Percentiles rank a stretch among this genome's conserved stretches.
Conservation (phyloP, 1,140 invertebrate genomes). For the Penaeus chinensis region DNA sequence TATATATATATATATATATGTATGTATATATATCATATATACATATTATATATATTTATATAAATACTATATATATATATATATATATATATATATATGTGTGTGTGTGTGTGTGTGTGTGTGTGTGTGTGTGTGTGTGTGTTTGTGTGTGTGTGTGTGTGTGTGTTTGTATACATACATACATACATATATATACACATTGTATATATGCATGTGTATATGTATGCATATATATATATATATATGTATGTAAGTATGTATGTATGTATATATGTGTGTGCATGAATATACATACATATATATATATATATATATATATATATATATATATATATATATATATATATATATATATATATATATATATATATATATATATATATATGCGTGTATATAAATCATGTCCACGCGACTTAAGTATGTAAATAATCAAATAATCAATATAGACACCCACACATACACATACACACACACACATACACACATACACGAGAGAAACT, state of each 20-base stretch:
- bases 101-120: neutral
- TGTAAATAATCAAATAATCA: no score
- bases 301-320: neutral
- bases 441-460: neutral
- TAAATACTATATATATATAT: neutral
- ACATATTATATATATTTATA: no score
- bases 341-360: neutral
- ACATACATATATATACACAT: neutral
- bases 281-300: neutral
- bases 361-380: neutral
- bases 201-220: neutral
- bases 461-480: neutral
- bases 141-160: neutral
- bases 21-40: neutral
- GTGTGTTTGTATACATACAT: neutral
- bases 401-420: neutral
- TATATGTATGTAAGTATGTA: slow-evolving; percentile 13
- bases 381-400: neutral
- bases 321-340: neutral
- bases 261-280: neutral
- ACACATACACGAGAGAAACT: neutral
- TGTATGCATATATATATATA: slow-evolving; percentile 11
- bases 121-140: neutral
- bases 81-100: neutral
- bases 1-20: slow-evolving; percentile 9